Base-by-base conservation (phyloP, 2,113 vertebrate genomes). In the Cricetomys ansorgei region DNA sequence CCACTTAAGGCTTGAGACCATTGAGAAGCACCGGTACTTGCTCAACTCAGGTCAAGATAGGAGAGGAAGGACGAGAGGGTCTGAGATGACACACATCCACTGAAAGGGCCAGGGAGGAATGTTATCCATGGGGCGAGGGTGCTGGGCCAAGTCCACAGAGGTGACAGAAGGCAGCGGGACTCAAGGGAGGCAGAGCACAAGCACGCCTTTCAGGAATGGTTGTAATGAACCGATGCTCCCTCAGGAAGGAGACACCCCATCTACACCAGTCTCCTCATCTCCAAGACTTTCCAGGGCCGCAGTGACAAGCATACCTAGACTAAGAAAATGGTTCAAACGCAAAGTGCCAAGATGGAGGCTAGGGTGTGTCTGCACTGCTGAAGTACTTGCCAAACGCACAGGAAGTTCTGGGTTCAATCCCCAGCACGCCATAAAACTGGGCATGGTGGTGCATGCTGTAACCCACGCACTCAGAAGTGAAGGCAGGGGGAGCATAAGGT, bases 61-160 rank as follows among this genome's bases (percentile, higher is more conserved):
- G 70, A 70, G 37, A 31, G 21, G 13, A 19, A 8, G 48, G 50
- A 62, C 3, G 0, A 9, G 31, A 31, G 50, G 55, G 19, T 4
- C 43, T 87, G 45, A 21, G 48, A 27, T 27, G 67, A n/a, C 73
- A 9, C 40, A 1, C 4, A 48, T 55, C 29, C 59, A 31, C 21
- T 55, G 53, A 29, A 16, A 77, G 31, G 16, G 43, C 59, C 29
- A 48, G 17, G 23, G 48, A 29, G 37, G 48, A 69, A 84, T 3
- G 0, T 16, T 7, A 27, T 37, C 12, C 17, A 3, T 0, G 3
- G 40, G 34, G 43, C 0, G n/a, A 57, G 16, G 43, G 69, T 40
- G 7, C 43, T 16, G 10, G 5, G 2, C 34, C 10, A 15, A 27
- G 12, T 48, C 73, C 40, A 4, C 43, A 57, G 17, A 79, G 48